Base-by-base conservation (phyloP, 2,113 vertebrate species). In the Petrocephalus microphthalmus region DNA sequence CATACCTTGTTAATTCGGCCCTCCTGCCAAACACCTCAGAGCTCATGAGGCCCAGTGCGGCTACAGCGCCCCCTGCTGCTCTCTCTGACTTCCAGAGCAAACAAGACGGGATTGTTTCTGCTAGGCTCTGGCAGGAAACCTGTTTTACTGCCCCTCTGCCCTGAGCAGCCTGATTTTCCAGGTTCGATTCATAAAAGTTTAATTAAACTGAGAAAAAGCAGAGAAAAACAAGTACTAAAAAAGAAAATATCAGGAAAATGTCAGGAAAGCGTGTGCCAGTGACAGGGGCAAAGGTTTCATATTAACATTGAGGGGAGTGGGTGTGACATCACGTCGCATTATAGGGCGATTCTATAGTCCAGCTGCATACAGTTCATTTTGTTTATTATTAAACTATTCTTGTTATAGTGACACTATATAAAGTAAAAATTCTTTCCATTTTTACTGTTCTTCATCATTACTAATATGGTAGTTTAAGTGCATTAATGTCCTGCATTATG, bases 151-250 rank as follows among this genome's bases (percentile, higher is more conserved):
- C 45, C 45, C 81, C 81, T 83, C 81, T 83, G 81, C 81, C 45
- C 45, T 83, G 10, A 83, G 81, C 37, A 49, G 8, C 37, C 47
- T 22, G 45, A 45, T 83, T 83, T 49, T 83, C 81, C 19, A 17
- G 42, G 81, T 49, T 42, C 17, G 33, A 78, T 78, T 78, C 33
- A 78, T 78, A 78, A 78, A 78, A 78, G 33, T 78, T 78, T 78
- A 78, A 78, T 78, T 78, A 78, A 78, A 78, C 71, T 78, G 71
- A 78, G 71, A 42, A 67, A 67, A n/a, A 67, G 10, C 60, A 67
- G 60, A 67, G 60, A 29, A n/a, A 67, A 78, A 78, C 71, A 42
- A 42, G 33, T 42, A 42, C 15, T 78, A 17, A 78, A 37, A 83
- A 83, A 13, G 29, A 82, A 22, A 45, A 82, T 10, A 37, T 37